These are phyloP conservation scores for Lynx canadensis DNA, from an alignment of 2,113 vertebrate species.

Conservation along the genomic window DNA sequence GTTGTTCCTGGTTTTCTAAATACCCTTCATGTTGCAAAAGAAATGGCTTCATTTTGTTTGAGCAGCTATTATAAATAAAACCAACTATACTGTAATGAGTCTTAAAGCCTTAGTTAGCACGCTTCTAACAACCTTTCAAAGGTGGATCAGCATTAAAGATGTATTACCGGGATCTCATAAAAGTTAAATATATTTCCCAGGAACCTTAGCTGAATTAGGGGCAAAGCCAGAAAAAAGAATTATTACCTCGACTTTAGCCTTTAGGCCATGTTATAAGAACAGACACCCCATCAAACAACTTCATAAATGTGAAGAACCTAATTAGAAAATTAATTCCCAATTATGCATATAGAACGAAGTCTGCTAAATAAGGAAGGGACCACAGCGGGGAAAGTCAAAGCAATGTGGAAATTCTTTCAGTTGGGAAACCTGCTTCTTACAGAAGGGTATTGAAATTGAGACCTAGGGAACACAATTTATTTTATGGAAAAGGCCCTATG, in stretches of 20 bases:
- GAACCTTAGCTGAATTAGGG: constrained; percentile 70
- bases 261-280: constrained; percentile 71
- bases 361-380: constrained; percentile 69
- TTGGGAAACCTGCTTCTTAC: not conserved
- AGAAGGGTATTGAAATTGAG: not conserved
- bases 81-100: not conserved
- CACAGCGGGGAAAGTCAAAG: constrained; percentile 48
- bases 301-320: constrained; percentile 76
- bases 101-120: constrained; percentile 37
- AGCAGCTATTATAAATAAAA: constrained; percentile 23
- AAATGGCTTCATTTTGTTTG: constrained; percentile 23
- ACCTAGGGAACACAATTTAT: not conserved
- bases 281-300: constrained; percentile 77
- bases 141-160: constrained; percentile 70
- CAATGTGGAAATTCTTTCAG: constrained; percentile 36
- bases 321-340: constrained; percentile 82
- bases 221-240: constrained; percentile 71
- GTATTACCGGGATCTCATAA: constrained; percentile 57
- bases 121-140: constrained; percentile 59
- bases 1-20: constrained; percentile 9
- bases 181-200: constrained; percentile 76
- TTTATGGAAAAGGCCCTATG: not conserved
- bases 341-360: constrained; percentile 67
- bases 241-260: constrained; percentile 73
- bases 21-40: not conserved